phyloP scores from a whole-genome alignment of 2,113 vertebrate genomes.

The Lophotis ruficrista region DNA sequence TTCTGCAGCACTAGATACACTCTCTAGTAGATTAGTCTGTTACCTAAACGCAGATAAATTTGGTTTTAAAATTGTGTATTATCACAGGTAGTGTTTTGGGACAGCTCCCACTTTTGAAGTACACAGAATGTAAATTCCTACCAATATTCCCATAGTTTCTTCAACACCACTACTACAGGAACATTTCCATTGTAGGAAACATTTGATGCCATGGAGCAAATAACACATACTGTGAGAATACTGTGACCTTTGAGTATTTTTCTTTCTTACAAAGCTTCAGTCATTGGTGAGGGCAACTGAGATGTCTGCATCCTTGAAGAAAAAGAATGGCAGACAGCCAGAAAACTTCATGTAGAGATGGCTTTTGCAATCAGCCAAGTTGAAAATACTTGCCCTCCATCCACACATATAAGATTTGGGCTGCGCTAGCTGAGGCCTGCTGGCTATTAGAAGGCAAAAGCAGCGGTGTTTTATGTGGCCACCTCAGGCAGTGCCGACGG shows the following conservation, averaged over 20 bases:
- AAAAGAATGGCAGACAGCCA: not conserved
- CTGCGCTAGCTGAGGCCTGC: not conserved
- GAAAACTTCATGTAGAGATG: not conserved
- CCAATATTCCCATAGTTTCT: accelerated
- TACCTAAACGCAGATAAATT: not conserved
- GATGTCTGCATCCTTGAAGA: accelerated
- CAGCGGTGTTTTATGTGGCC: not conserved
- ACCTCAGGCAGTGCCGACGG: not conserved
- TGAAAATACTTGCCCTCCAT: not conserved
- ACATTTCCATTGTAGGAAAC: not conserved
- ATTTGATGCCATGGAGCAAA: not conserved
- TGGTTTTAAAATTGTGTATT: not conserved
- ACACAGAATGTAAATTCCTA: not conserved
- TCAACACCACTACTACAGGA: not conserved
- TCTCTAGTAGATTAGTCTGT: not conserved
- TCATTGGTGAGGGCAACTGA: not conserved
- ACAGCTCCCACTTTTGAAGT: not conserved
- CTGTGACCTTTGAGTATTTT: not conserved
- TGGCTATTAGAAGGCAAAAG: not conserved
- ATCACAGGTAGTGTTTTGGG: not conserved
- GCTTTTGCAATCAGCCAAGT: not conserved
- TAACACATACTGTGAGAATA: not conserved
- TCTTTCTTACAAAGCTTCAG: not conserved
- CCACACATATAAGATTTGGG: not conserved
- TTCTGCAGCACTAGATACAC: not conserved